Evolutionary conservation across 2,113 vertebrate genomes (phyloP).

Genomic region (Oenanthe melanoleuca): DNA sequence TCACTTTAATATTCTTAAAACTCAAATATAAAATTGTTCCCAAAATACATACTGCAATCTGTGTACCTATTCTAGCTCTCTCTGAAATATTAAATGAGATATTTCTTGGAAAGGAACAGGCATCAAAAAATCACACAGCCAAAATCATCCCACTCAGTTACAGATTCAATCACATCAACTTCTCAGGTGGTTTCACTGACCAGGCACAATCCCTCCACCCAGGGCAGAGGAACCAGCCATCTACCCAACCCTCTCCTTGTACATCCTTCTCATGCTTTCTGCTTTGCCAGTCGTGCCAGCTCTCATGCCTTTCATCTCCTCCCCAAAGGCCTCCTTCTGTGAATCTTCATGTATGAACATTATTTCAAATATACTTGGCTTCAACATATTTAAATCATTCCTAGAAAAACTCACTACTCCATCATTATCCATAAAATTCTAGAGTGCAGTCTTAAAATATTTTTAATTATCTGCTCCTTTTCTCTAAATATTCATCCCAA

Average conservation of each 20-base stretch:
- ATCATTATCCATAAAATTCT: background rate
- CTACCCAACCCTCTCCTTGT: background rate
- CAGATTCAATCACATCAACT: background rate
- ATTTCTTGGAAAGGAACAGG: background rate
- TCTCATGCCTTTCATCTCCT: background rate
- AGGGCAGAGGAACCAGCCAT: background rate
- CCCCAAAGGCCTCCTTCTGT: background rate
- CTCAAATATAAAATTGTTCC: background rate
- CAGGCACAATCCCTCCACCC: background rate
- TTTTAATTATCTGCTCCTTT: background rate
- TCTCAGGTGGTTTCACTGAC: background rate
- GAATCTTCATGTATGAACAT: background rate
- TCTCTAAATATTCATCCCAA: background rate
- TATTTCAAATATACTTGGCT: background rate
- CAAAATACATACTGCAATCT: background rate
- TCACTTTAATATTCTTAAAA: background rate
- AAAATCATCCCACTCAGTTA: background rate
- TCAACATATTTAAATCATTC: background rate
- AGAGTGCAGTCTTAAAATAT: background rate
- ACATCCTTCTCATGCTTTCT: background rate
- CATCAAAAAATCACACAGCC: background rate
- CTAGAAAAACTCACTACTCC: background rate
- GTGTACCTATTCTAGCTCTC: background rate
- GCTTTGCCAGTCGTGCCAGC: background rate
- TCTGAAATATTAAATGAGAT: background rate